These are phyloP conservation scores for Uloborus plumipes DNA, from an alignment of 2,888 invertebrate species.

Conservation along the genomic window DNA sequence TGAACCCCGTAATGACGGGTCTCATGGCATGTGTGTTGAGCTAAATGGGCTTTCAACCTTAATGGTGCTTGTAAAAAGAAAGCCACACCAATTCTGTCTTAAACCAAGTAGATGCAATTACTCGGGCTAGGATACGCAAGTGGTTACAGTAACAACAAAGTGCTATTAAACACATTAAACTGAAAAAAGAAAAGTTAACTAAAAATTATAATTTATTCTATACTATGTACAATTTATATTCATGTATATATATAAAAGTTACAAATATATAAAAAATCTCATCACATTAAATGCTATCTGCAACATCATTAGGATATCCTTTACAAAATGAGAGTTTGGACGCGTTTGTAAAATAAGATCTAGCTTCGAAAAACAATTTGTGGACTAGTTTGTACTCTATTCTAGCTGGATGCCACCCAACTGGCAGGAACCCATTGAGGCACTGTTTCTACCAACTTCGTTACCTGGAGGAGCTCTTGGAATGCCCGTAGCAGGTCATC, in stretches of 20 bases:
- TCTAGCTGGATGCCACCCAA: constrained; percentile 75
- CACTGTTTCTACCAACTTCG: constrained; percentile 89
- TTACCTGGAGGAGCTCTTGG: constrained; percentile 84
- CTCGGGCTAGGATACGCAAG: too few species aligned
- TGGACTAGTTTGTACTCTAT: constrained; percentile 25
- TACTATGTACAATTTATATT: constrained; percentile 50
- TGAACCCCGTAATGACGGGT: too few species aligned
- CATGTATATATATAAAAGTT: constrained; percentile 51
- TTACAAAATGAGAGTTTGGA: constrained; percentile 27
- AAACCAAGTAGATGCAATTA: too few species aligned
- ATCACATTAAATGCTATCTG: constrained; percentile 41
- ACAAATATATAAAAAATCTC: constrained; percentile 53
- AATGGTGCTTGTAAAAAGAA: too few species aligned
- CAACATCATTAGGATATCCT: constrained; percentile 22
- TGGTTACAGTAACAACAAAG: too few species aligned
- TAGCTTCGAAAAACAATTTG: constrained; percentile 37
- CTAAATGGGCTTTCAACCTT: too few species aligned
- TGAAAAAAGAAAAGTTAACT: too few species aligned
- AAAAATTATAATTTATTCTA: constrained; percentile 55
- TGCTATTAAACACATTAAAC: too few species aligned
- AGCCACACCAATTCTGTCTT: too few species aligned
- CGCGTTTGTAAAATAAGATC: constrained; percentile 36
- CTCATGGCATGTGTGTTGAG: too few species aligned
- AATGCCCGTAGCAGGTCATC: constrained; percentile 88
- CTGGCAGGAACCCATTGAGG: constrained; percentile 96